Base-by-base conservation (phyloP, 2,797 vertebrate species). In the Manis pentadactyla region DNA sequence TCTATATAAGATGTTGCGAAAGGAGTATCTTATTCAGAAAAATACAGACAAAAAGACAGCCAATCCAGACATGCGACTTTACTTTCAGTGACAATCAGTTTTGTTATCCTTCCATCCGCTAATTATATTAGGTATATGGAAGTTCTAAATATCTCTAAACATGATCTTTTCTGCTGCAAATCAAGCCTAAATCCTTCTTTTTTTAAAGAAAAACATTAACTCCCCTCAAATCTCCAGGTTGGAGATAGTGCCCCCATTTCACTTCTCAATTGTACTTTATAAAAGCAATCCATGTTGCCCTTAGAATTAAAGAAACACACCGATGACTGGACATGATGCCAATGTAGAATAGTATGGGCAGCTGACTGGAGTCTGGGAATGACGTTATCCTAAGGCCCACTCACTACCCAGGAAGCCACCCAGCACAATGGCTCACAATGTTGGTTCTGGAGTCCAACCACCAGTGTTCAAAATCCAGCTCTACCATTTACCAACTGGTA, bases 311-410 rank as follows among this genome's bases (percentile, higher is more conserved):
- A 49, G 68, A 59, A 73, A 59, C 3, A 81, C 0, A 23, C n/a
- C 14, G 68, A 49, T 7, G 39, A 74, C 0, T 39, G 2, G 29
- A 46, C 4, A n/a, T 5, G 37, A 61, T 9, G 9, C 53, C 31
- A 78, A 34, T 0, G 7, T 5, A 31, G 34, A 68, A 51, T 53
- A 63, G 15, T 69, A 85, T 37, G 75, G 93, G 92, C 93, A 37
- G 84, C 92, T 74, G 37, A 87, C 63, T 92, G 87, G 37, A 85
- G 92, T 39, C 81, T 4, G 2, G 66, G 46, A 82, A 49, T 2
- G 37, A 64, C 5, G 3, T 59, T 17, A 21, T 27, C 61, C 53
- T 10, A 7, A 79, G 39, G 27, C 71, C 25, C 23, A 10, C 5
- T 7, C 23, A 10, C 5, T 7, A 7, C 51, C 37, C 17, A 14